Evolutionary conservation across 2,888 invertebrate genomes (phyloP).

Genomic region (Pollenia griseotomentosa): DNA sequence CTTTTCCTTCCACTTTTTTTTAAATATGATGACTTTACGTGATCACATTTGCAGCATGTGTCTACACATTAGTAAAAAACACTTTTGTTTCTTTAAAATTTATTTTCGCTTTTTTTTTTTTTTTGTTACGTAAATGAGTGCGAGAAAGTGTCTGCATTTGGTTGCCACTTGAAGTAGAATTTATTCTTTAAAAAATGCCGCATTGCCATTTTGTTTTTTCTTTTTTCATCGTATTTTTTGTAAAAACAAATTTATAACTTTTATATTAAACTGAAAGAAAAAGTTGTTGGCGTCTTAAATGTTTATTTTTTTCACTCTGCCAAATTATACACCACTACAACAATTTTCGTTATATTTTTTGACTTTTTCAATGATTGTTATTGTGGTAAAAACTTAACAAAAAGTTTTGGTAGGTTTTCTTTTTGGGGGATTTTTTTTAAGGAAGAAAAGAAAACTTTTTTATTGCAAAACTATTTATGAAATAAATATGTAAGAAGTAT

Average conservation of each 20-base stretch:
- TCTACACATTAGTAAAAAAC: conserved; percentile 34
- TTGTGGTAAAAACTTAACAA: conserved; percentile 57
- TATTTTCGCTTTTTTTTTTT: conserved; percentile 43
- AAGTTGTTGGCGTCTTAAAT: conserved; percentile 69
- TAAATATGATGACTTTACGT: conserved; percentile 67
- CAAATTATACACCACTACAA: conserved; percentile 53
- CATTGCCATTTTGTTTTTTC: conserved; percentile 76
- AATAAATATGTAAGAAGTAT: no score
- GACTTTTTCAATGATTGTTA: conserved; percentile 62
- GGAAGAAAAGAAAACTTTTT: conserved; percentile 63
- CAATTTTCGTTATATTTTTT: conserved; percentile 14
- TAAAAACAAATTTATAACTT: conserved; percentile 13
- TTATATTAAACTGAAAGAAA: conserved; percentile 41
- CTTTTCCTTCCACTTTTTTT: conserved; percentile 37
- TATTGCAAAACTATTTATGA: conserved; percentile 58
- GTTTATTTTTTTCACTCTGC: conserved; percentile 59
- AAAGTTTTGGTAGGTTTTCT: conserved; percentile 50
- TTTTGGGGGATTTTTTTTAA: not conserved
- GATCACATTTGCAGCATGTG: conserved; percentile 67
- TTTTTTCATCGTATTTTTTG: not conserved
- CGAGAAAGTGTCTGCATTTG: conserved; percentile 8
- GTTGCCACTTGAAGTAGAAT: not conserved
- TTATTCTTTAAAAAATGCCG: conserved; percentile 75
- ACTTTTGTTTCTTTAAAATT: conserved; percentile 62
- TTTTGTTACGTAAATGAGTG: not conserved